A percentile compares a stretch with the other conserved stretches of the same genome.
phyloP scores from a whole-genome alignment of 2,113 vertebrate species.

The Acanthochromis polyacanthus region DNA sequence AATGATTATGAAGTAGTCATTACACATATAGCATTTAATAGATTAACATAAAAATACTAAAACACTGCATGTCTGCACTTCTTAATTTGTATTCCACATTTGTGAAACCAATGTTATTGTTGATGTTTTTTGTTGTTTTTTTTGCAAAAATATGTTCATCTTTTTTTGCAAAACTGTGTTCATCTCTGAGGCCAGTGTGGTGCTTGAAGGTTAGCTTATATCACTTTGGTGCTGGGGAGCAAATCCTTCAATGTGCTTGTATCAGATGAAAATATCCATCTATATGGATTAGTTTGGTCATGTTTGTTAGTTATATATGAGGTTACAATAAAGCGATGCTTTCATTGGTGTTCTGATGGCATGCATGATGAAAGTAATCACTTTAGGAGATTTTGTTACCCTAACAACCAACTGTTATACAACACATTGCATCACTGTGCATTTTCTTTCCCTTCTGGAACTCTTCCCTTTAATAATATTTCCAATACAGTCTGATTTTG shows the following conservation, averaged over 20 bases:
- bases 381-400: slow-evolving; percentile 8
- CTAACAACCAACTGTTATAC: background rate
- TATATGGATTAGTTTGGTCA: background rate
- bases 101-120: too few relatives aligned
- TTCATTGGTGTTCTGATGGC: slow-evolving; percentile 3
- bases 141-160: background rate
- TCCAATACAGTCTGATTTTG: background rate
- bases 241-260: background rate
- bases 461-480: background rate
- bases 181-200: background rate
- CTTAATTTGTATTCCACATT: too few relatives aligned
- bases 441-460: slow-evolving; percentile 6
- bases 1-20: background rate
- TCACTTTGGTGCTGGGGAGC: slow-evolving; percentile 22
- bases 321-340: slow-evolving; percentile 15
- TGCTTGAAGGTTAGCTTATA: background rate
- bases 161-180: background rate
- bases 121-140: too few relatives aligned
- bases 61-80: background rate
- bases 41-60: background rate
- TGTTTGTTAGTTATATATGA: slow-evolving; percentile 2
- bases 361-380: slow-evolving; percentile 8
- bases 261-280: background rate
- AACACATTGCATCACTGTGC: background rate
- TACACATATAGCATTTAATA: slow-evolving; percentile 7